These are phyloP conservation scores for Autographa pulchrina DNA, from an alignment of 2,888 invertebrate genomes.

Conservation along the genomic window DNA sequence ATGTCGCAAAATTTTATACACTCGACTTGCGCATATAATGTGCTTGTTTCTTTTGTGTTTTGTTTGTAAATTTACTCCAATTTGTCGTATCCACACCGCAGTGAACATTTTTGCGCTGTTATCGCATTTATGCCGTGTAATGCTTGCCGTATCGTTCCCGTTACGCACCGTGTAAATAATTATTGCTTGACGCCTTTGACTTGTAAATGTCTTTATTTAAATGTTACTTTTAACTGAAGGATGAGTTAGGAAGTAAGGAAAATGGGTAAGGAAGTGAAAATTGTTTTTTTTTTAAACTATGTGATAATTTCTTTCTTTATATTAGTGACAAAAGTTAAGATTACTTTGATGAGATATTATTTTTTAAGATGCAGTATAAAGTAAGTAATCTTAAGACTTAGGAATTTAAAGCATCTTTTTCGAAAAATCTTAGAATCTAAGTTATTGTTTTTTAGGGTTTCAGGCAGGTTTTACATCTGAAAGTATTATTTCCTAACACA, in stretches of 20 bases:
- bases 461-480: not conserved
- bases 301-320: too few relatives aligned
- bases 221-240: not conserved
- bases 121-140: constrained; percentile 34
- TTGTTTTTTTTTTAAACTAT: not conserved
- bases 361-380: too few relatives aligned
- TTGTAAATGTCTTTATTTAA: constrained; percentile 1
- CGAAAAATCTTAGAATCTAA: not conserved
- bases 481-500: not conserved
- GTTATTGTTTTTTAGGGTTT: too few relatives aligned
- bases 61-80: constrained; percentile 38
- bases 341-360: too few relatives aligned
- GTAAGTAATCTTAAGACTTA: too few relatives aligned
- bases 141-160: constrained; percentile 30
- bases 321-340: too few relatives aligned
- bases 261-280: not conserved
- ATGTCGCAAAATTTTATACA: constrained; percentile 52
- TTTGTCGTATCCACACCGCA: constrained; percentile 42
- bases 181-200: constrained; percentile 32
- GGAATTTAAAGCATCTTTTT: too few relatives aligned
- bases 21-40: constrained; percentile 28
- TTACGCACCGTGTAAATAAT: constrained; percentile 36
- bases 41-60: constrained; percentile 39
- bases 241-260: not conserved
- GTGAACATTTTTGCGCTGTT: constrained; percentile 37